Percentiles rank a stretch among this genome's conserved stretches.
These are phyloP conservation scores for Sphecodes monilicornis DNA, from an alignment of 2,888 invertebrate genomes.

Conservation along the genomic window DNA sequence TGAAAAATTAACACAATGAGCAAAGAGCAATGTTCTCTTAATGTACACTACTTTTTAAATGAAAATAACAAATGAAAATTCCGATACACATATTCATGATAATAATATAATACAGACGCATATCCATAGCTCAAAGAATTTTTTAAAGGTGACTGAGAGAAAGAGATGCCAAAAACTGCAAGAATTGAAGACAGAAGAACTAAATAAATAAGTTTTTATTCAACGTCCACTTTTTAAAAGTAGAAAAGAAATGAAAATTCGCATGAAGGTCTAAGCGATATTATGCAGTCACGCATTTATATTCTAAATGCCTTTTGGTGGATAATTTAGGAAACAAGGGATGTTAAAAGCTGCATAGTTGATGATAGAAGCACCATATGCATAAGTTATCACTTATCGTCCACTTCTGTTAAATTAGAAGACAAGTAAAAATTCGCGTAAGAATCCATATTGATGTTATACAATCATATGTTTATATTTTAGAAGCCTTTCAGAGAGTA, in stretches of 20 bases:
- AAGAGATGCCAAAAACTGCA: neutral
- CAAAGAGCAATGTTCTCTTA: neutral
- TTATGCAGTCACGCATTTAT: neutral
- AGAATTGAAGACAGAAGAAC: neutral
- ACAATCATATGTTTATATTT: too few relatives aligned
- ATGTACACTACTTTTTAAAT: neutral
- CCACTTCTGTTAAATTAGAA: too few relatives aligned
- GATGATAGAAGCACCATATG: too few relatives aligned
- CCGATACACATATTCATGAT: too few relatives aligned
- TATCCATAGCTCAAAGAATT: neutral
- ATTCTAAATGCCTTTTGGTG: neutral
- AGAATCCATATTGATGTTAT: too few relatives aligned
- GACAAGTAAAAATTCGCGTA: too few relatives aligned
- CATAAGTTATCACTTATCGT: too few relatives aligned
- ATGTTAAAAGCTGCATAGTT: too few relatives aligned
- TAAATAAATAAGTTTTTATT: neutral
- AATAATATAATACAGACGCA: neutral
- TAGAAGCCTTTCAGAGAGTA: too few relatives aligned
- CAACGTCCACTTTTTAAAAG: neutral
- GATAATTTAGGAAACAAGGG: too few relatives aligned
- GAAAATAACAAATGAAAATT: neutral
- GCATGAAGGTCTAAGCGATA: neutral
- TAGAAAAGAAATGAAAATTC: neutral
- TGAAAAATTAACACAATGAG: neutral
- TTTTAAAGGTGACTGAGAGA: neutral